Conservation (phyloP, 2,888 invertebrate species). For the Morpho achilles region DNA sequence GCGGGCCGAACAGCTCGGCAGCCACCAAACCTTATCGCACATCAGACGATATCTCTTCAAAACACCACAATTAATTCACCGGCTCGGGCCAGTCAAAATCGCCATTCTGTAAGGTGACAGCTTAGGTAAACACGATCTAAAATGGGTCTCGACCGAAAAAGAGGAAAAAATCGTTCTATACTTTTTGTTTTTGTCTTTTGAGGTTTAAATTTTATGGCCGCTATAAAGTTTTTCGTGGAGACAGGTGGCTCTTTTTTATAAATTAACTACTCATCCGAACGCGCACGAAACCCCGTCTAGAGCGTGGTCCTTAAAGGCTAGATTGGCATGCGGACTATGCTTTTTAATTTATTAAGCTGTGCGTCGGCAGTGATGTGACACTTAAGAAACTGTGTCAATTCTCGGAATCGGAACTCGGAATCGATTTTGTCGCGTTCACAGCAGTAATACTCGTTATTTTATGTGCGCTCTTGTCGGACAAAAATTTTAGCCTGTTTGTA, state of each 20-base stretch:
- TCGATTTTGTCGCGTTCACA: conserved; percentile 74
- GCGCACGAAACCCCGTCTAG: conserved; percentile 53
- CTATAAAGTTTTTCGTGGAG: conserved; percentile 78
- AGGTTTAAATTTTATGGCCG: conserved; percentile 76
- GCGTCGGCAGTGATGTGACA: conserved; percentile 77
- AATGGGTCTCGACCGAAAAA: conserved; percentile 67
- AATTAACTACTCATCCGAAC: conserved; percentile 58
- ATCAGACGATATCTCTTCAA: conserved; percentile 70
- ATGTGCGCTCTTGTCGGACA: conserved; percentile 45
- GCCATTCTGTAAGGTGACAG: conserved; percentile 76
- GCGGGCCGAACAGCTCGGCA: conserved; percentile 53
- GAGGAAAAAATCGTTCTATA: conserved; percentile 58
- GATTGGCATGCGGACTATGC: conserved; percentile 60
- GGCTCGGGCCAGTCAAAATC: conserved; percentile 70
- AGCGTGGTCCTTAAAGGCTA: conserved; percentile 56
- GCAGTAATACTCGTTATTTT: conserved; percentile 73
- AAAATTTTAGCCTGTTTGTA: conserved; percentile 53
- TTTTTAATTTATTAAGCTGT: conserved; percentile 74
- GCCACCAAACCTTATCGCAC: conserved; percentile 57
- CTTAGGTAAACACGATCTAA: conserved; percentile 77
- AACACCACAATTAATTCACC: conserved; percentile 72
- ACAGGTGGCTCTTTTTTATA: conserved; percentile 78
- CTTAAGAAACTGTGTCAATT: conserved; percentile 77
- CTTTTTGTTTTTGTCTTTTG: conserved; percentile 68
- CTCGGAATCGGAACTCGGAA: conserved; percentile 76